phyloP scores from a whole-genome alignment of 2,797 vertebrate species.

The Bradypodion ventrale region DNA sequence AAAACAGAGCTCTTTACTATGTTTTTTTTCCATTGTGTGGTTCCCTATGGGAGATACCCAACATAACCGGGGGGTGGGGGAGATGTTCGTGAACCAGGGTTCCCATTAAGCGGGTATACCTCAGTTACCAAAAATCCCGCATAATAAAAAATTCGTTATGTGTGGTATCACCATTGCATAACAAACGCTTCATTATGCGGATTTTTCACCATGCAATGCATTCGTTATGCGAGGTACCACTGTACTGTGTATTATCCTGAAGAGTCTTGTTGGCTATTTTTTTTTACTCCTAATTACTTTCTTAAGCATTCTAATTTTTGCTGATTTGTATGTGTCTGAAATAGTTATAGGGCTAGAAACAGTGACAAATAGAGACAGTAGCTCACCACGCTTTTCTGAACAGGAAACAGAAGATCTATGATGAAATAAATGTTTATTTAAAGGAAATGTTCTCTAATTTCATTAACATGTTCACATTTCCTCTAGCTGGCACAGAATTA shows the following conservation, averaged over 20 bases:
- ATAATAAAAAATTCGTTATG: no score
- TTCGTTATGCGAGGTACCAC: no score
- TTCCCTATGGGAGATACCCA: no score
- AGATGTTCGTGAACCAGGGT: no score
- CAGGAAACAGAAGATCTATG: constrained; percentile 1
- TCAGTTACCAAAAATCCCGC: no score
- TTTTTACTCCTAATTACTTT: neutral
- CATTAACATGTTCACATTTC: constrained; percentile 33
- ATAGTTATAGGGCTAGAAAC: neutral
- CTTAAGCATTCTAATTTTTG: neutral
- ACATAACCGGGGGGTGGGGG: no score
- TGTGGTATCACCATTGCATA: no score
- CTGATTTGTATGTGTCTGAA: neutral
- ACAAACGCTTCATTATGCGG: no score
- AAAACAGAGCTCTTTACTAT: no score
- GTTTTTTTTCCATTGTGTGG: no score
- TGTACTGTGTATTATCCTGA: neutral
- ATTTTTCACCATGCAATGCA: no score
- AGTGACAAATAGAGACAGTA: neutral
- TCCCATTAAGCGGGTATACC: no score
- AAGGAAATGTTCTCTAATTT: neutral
- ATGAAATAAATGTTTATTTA: constrained; percentile 8
- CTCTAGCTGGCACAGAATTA: constrained; percentile 54
- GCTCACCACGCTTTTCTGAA: neutral
- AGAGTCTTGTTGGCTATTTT: neutral